Evolutionary conservation across 2,888 invertebrate species (phyloP).

Genomic region (Nemotelus nigrinus): DNA sequence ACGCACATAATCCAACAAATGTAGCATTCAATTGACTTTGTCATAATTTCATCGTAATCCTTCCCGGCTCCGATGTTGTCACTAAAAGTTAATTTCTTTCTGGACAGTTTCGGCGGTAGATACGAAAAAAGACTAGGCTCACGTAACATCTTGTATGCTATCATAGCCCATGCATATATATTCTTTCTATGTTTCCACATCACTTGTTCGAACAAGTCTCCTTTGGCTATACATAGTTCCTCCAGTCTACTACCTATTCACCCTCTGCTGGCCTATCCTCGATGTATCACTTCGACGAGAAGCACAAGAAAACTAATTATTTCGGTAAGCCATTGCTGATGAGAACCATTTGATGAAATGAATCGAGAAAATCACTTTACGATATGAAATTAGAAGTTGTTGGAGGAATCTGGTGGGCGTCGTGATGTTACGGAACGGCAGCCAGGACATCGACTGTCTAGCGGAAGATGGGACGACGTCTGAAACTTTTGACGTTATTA

Average conservation of each 20-base stretch:
- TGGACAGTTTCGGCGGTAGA: neutral
- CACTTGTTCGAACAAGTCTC: neutral
- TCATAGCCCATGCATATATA: neutral
- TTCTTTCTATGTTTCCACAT: neutral
- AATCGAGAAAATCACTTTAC: constrained; percentile 30
- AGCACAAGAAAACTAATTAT: constrained; percentile 31
- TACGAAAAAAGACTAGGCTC: neutral
- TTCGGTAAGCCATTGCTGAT: constrained; percentile 32
- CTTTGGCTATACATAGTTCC: no score
- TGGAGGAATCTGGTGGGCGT: no score
- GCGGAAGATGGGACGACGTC: no score
- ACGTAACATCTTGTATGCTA: neutral
- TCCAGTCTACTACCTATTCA: neutral
- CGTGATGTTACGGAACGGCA: no score
- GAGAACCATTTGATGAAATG: constrained; percentile 28
- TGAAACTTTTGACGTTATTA: no score
- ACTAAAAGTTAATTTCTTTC: constrained; percentile 27
- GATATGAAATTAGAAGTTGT: constrained; percentile 20
- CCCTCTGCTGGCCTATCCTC: neutral
- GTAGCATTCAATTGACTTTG: no score
- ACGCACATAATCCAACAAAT: no score
- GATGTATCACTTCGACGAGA: neutral
- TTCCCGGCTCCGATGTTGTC: constrained; percentile 5
- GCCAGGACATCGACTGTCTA: no score
- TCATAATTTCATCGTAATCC: neutral